A percentile compares a stretch with the other conserved stretches of the same genome.
phyloP scores from a whole-genome alignment of 2,888 invertebrate genomes.

The Cataglyphis rosenhaueri region DNA sequence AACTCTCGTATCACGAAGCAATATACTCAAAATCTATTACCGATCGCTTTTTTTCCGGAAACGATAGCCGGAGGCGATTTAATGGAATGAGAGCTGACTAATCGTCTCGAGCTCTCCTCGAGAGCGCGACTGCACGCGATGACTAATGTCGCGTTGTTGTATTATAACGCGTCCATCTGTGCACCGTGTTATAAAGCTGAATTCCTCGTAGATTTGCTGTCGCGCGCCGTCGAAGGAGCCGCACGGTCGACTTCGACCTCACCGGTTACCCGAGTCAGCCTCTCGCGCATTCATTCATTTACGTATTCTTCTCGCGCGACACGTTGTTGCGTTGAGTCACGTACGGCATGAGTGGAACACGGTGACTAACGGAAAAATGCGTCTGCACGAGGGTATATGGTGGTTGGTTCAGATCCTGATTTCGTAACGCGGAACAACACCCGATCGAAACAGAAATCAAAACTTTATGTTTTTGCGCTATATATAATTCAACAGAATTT shows the following conservation, averaged over 20 bases:
- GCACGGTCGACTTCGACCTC: constrained; percentile 65
- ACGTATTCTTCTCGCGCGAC: constrained; percentile 68
- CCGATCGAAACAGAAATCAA: background rate
- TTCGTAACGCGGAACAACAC: background rate
- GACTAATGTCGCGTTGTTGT: constrained; percentile 73
- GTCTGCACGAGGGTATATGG: background rate
- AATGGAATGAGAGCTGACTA: constrained; percentile 73
- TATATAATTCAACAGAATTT: background rate
- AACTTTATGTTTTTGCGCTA: background rate
- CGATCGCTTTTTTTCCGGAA: background rate
- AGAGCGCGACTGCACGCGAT: constrained; percentile 61
- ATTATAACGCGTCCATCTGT: constrained; percentile 67
- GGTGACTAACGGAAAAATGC: constrained; percentile 62
- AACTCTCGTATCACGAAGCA: constrained; percentile 20
- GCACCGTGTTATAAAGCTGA: constrained; percentile 54
- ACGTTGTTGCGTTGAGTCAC: constrained; percentile 76
- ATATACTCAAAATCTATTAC: background rate
- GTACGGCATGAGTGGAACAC: constrained; percentile 67
- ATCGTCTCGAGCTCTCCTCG: constrained; percentile 66
- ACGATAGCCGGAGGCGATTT: constrained; percentile 23
- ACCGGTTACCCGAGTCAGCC: background rate
- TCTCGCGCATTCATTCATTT: constrained; percentile 64
- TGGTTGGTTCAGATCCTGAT: background rate
- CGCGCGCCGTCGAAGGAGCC: constrained; percentile 47
- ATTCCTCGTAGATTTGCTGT: constrained; percentile 75